A percentile compares a stretch with the other conserved stretches of the same genome.
Evolutionary conservation across 2,888 invertebrate species (phyloP).

Genomic region (Argyra leucocephala): DNA sequence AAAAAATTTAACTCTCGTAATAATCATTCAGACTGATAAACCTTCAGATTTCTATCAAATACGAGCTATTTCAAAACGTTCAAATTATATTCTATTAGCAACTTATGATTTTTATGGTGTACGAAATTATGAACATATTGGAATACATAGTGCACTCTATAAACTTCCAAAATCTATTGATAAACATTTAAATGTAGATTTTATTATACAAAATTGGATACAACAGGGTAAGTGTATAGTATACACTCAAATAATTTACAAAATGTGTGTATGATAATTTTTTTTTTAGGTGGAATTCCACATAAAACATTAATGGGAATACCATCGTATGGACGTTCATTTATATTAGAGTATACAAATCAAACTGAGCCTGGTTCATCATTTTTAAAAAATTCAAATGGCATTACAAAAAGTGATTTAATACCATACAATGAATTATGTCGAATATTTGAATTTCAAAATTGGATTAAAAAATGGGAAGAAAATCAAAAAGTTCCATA

Average conservation of each 20-base stretch:
- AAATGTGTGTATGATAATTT: background rate
- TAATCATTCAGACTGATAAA: background rate
- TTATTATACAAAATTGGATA: background rate
- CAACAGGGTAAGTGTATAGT: background rate
- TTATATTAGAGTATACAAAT: background rate
- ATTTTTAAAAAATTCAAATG: background rate
- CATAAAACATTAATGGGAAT: background rate
- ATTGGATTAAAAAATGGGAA: conserved; percentile 33
- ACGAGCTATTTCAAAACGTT: background rate
- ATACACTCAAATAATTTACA: background rate
- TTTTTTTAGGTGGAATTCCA: background rate
- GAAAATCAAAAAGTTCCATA: conserved; percentile 35
- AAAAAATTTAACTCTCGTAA: background rate
- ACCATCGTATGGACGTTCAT: background rate
- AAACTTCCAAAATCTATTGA: background rate
- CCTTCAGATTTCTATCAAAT: background rate
- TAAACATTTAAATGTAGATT: background rate
- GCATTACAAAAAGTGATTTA: background rate
- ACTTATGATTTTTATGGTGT: background rate
- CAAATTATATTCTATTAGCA: background rate
- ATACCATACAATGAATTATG: background rate
- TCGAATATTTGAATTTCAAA: background rate
- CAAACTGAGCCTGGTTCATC: background rate
- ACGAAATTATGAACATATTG: background rate
- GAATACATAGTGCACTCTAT: background rate